These are phyloP conservation scores for Drosophila auraria DNA, from an alignment of 1,140 invertebrate species.

Conservation along the genomic window DNA sequence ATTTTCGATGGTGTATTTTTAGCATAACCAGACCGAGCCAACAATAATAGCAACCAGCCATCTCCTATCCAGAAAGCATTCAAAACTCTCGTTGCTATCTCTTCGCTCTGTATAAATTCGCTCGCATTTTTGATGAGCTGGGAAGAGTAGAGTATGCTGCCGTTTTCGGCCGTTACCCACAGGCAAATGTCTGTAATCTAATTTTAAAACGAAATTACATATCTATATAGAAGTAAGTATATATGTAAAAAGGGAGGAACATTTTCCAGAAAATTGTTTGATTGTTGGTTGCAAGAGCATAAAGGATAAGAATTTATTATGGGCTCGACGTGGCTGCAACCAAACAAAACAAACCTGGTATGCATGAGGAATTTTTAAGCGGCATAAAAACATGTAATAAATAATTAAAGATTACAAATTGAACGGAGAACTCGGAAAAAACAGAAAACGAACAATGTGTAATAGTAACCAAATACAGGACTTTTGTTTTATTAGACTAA, in stretches of 20 bases:
- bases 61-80: slow-evolving; percentile 9
- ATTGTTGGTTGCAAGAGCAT: slow-evolving; percentile 52
- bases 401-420: slow-evolving; percentile 1
- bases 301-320: slow-evolving; percentile 50
- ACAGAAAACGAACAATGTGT: neutral
- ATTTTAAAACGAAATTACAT: slow-evolving; percentile 74
- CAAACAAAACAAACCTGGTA: slow-evolving; percentile 8
- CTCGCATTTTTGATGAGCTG: slow-evolving; percentile 57
- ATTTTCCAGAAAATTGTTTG: slow-evolving; percentile 60
- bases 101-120: slow-evolving; percentile 35
- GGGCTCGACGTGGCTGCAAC: slow-evolving; percentile 9
- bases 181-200: slow-evolving; percentile 67
- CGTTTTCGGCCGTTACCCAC: slow-evolving; percentile 25
- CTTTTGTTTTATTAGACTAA: too few species aligned
- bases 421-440: neutral
- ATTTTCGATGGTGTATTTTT: slow-evolving; percentile 58
- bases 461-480: neutral
- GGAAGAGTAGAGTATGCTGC: slow-evolving; percentile 47
- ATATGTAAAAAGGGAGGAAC: slow-evolving; percentile 28
- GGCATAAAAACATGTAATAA: neutral
- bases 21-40: slow-evolving; percentile 37
- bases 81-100: slow-evolving; percentile 39
- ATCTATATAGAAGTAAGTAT: slow-evolving; percentile 9
- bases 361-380: slow-evolving; percentile 8
- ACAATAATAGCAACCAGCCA: slow-evolving; percentile 37